These are phyloP conservation scores for Selenia dentaria DNA, from an alignment of 2,888 invertebrate genomes.

Conservation along the genomic window DNA sequence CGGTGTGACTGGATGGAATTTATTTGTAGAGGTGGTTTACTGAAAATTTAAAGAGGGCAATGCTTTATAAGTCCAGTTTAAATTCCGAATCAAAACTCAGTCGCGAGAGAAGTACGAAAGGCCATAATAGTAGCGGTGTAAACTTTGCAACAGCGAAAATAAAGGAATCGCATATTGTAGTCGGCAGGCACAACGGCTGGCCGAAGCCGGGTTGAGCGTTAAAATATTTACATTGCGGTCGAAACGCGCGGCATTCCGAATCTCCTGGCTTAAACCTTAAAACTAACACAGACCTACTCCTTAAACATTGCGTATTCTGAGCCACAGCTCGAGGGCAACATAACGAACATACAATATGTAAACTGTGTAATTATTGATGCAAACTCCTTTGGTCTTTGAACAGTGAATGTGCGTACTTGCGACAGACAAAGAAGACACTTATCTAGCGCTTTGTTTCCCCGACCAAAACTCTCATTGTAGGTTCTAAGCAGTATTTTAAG, in stretches of 20 bases:
- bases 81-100: not conserved
- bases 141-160: constrained; percentile 35
- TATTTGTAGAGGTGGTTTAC: constrained; percentile 19
- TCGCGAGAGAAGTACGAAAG: constrained; percentile 8
- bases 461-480: too few relatives aligned
- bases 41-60: constrained; percentile 1
- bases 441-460: not conserved
- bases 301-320: constrained; percentile 21
- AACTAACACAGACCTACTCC: constrained; percentile 42
- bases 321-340: constrained; percentile 12
- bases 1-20: constrained; percentile 21
- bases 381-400: constrained; percentile 7
- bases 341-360: constrained; percentile 17
- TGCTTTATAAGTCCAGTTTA: constrained; percentile 2
- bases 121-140: constrained; percentile 11
- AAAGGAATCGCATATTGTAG: constrained; percentile 51
- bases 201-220: constrained; percentile 52
- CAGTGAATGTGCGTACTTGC: constrained; percentile 2
- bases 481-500: too few relatives aligned
- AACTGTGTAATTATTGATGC: constrained; percentile 15
- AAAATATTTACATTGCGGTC: constrained; percentile 73
- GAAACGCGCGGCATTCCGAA: constrained; percentile 49
- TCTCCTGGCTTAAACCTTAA: constrained; percentile 43
- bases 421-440: not conserved
- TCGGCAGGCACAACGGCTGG: constrained; percentile 35